A percentile compares a stretch with the other conserved stretches of the same genome.
Conservation (phyloP, 2,888 invertebrate species). For the Acleris emargana region DNA sequence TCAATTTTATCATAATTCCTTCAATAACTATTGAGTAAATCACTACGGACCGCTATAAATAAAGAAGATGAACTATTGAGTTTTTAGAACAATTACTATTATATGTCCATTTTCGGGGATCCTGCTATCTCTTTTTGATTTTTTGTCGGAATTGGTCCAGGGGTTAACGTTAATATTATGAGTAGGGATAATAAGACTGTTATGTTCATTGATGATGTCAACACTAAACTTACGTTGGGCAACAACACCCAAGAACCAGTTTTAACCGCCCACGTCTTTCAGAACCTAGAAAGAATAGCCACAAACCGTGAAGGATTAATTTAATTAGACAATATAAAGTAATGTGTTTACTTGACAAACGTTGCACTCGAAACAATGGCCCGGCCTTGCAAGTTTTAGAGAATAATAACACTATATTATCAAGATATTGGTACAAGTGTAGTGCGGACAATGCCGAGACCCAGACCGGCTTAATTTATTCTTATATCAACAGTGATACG, state of each 20-base stretch:
- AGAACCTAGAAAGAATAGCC: slow-evolving; percentile 22
- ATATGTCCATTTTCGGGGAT: too few species aligned
- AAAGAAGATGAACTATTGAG: too few species aligned
- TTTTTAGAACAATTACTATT: too few species aligned
- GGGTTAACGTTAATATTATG: too few species aligned
- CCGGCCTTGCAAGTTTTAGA: slow-evolving; percentile 31
- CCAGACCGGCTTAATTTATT: slow-evolving; percentile 24
- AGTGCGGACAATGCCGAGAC: slow-evolving; percentile 9
- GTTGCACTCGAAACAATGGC: slow-evolving; percentile 28
- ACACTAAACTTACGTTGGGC: too few species aligned
- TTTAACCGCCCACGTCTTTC: not conserved
- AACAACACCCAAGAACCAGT: not conserved
- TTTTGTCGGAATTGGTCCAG: too few species aligned
- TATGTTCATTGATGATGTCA: too few species aligned
- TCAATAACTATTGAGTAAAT: too few species aligned
- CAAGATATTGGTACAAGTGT: slow-evolving; percentile 31
- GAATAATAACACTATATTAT: slow-evolving; percentile 32
- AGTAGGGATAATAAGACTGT: too few species aligned
- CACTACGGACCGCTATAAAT: too few species aligned
- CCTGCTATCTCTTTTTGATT: too few species aligned
- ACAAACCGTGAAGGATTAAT: slow-evolving; percentile 32
- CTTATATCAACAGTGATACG: slow-evolving; percentile 25
- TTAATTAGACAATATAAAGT: slow-evolving; percentile 33
- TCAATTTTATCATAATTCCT: too few species aligned
- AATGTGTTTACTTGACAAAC: slow-evolving; percentile 29